Evolutionary conservation across 2,797 vertebrate species (phyloP).

Genomic region (Ataeniobius toweri): DNA sequence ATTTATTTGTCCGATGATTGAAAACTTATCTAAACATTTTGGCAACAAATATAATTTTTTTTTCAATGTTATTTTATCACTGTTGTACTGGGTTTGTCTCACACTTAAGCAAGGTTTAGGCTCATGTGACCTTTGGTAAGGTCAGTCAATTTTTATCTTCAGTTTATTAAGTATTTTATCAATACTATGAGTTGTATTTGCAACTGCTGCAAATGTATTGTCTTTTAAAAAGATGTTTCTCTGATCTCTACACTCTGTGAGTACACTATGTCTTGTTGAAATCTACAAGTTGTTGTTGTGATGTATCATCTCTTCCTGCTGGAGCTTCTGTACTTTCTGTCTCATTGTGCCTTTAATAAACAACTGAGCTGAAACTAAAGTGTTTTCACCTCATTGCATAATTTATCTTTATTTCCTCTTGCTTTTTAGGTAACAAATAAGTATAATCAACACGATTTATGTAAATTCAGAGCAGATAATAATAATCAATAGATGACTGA

Average conservation of each 20-base stretch:
- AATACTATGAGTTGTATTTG: constrained; percentile 3
- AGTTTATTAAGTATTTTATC: not conserved
- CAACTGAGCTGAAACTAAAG: constrained; percentile 10
- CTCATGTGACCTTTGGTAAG: constrained; percentile 25
- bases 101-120: not conserved
- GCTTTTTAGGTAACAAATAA: not conserved
- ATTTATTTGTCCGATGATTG: not conserved
- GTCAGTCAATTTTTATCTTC: constrained; percentile 1
- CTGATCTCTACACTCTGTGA: constrained; percentile 21
- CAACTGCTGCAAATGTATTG: constrained; percentile 8
- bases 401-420: too few species aligned
- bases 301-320: constrained; percentile 41
- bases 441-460: not conserved
- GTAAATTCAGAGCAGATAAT: not conserved
- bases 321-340: not conserved
- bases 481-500: not conserved
- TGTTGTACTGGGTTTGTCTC: not conserved
- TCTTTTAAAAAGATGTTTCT: constrained; percentile 49
- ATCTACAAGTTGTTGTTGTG: constrained; percentile 44
- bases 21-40: not conserved
- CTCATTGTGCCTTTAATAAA: constrained; percentile 38
- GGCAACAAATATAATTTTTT: not conserved
- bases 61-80: not conserved
- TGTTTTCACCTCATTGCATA: not conserved
- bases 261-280: constrained; percentile 40